phyloP scores from a whole-genome alignment of 2,888 invertebrate genomes.

The Odontothrips loti region DNA sequence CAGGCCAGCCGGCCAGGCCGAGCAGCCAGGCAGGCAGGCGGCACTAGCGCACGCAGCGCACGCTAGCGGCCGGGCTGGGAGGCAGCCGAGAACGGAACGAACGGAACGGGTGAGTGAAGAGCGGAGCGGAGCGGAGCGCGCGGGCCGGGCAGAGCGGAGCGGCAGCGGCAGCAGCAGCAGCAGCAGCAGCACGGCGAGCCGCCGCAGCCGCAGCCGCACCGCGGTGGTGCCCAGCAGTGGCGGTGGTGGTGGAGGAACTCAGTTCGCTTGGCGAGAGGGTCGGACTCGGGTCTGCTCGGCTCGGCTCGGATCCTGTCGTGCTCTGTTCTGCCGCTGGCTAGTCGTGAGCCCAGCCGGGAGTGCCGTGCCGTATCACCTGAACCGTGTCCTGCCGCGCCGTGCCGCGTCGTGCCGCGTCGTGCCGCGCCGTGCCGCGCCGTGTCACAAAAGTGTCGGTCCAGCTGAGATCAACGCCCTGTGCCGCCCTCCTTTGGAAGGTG shows the following conservation, averaged over 20 bases:
- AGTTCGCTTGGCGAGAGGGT: no score
- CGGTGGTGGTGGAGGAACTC: no score
- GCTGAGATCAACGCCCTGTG: no score
- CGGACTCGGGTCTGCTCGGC: not conserved
- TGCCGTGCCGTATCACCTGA: not conserved
- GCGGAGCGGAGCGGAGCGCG: not conserved
- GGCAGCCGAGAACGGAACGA: no score
- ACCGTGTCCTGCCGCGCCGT: not conserved
- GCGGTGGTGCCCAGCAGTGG: no score
- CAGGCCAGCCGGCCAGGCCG: not conserved
- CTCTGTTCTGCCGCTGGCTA: no score
- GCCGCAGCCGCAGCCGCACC: no score
- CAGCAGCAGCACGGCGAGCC: no score
- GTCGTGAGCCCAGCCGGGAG: not conserved
- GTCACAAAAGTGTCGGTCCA: no score
- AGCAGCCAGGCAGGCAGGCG: not conserved
- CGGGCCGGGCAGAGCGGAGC: not conserved
- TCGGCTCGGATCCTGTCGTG: not conserved
- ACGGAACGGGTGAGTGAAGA: no score
- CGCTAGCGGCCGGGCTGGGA: no score
- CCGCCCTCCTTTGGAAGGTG: not conserved
- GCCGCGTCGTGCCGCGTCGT: not conserved
- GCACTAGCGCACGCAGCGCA: not conserved
- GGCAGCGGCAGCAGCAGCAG: not conserved
- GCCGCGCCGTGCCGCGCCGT: not conserved